Percentiles rank a stretch among this genome's conserved stretches.
phyloP scores from a whole-genome alignment of 2,797 vertebrate species.

The Enteromius unitaeniatus region DNA sequence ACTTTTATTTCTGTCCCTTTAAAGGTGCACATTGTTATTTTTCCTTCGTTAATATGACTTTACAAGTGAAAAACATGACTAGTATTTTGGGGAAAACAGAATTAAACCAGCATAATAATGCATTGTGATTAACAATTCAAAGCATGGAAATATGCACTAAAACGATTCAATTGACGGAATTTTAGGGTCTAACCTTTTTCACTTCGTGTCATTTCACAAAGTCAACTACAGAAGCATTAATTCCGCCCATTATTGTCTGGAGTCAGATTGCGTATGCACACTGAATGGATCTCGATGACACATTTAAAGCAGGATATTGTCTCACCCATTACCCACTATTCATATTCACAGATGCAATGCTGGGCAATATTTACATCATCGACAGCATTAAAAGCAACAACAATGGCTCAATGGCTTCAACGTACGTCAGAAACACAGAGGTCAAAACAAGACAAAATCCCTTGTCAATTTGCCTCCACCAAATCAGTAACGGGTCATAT shows the following conservation, averaged over 20 bases:
- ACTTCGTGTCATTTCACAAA: neutral
- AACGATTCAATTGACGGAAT: slow-evolving; percentile 36
- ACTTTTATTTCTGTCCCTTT: neutral
- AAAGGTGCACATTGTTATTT: neutral
- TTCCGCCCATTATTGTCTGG: slow-evolving; percentile 37
- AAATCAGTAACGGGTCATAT: slow-evolving; percentile 62
- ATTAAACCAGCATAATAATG: neutral
- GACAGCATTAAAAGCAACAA: slow-evolving; percentile 73
- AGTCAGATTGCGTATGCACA: slow-evolving; percentile 22
- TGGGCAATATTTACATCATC: slow-evolving; percentile 81
- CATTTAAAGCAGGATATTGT: slow-evolving; percentile 79
- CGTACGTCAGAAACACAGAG: slow-evolving; percentile 61
- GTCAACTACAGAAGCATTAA: slow-evolving; percentile 30
- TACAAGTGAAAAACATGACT: neutral
- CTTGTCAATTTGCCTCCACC: slow-evolving; percentile 69
- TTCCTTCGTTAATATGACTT: neutral
- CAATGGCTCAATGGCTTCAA: slow-evolving; percentile 68
- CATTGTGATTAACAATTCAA: slow-evolving; percentile 5
- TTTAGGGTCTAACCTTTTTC: neutral
- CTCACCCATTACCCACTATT: slow-evolving; percentile 68
- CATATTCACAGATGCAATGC: slow-evolving; percentile 72
- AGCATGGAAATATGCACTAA: slow-evolving; percentile 6
- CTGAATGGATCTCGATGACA: slow-evolving; percentile 70
- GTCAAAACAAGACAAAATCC: slow-evolving; percentile 67
- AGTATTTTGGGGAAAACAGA: neutral